These are phyloP conservation scores for Halisarca cf. caerulea DNA, from an alignment of 37 sponge, comb jelly and placozoan genomes.

Conservation along the genomic window DNA sequence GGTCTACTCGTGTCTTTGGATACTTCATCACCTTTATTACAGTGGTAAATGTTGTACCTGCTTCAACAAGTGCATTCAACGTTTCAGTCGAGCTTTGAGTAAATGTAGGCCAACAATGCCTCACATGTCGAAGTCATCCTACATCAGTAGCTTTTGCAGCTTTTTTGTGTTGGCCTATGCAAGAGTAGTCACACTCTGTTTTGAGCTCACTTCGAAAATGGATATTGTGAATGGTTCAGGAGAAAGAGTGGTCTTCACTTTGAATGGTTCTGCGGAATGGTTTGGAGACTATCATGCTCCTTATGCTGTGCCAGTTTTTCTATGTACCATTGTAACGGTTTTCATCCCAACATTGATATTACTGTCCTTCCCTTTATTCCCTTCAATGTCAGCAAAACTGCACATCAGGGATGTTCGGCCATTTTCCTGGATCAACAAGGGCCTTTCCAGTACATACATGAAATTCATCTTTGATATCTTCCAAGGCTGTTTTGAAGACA, in stretches of 20 bases:
- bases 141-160: not conserved
- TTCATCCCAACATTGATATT: not conserved
- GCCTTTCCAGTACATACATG: not conserved
- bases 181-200: not conserved
- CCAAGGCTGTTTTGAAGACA: constrained; percentile 15
- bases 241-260: not conserved
- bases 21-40: too few species aligned
- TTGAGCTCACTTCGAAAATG: not conserved
- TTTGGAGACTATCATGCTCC: not conserved
- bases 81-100: not conserved
- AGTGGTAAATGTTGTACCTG: not conserved
- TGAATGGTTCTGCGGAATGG: not conserved
- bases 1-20: not conserved
- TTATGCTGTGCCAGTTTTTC: constrained; percentile 16
- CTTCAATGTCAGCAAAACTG: not conserved
- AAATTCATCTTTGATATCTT: constrained; percentile 15
- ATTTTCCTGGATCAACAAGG: not conserved
- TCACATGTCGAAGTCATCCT: too few species aligned
- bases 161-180: not conserved
- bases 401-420: not conserved
- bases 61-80: not conserved
- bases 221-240: not conserved
- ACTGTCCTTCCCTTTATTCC: not conserved
- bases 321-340: not conserved
- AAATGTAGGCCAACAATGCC: not conserved